Percentiles rank a stretch among this genome's conserved stretches.
phyloP scores from a whole-genome alignment of 2,113 vertebrate species.

The Picathartes gymnocephalus region DNA sequence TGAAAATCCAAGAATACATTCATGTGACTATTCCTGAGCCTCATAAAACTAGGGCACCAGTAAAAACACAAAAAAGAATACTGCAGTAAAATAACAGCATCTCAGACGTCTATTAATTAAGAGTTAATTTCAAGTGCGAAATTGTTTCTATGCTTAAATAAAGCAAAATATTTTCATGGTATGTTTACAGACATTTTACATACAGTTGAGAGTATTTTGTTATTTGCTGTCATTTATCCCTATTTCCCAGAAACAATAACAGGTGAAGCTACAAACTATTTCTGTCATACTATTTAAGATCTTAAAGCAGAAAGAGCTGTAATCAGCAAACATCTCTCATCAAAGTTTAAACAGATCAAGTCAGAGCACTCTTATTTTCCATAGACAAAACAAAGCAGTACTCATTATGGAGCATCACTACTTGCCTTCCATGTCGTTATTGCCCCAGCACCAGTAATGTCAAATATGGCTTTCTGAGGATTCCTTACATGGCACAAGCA shows the following conservation, averaged over 20 bases:
- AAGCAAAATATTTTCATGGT: neutral
- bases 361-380: neutral
- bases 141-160: neutral
- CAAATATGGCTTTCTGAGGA: neutral
- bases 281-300: neutral
- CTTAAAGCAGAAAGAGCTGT: neutral
- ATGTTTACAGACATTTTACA: neutral
- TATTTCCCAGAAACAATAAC: neutral
- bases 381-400: neutral
- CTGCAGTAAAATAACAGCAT: neutral
- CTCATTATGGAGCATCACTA: neutral
- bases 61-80: slow-evolving; percentile 33
- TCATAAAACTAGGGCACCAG: slow-evolving; percentile 56
- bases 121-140: neutral
- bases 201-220: neutral
- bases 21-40: slow-evolving; percentile 55
- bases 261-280: neutral
- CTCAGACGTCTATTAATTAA: neutral
- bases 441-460: neutral
- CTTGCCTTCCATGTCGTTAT: neutral
- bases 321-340: neutral
- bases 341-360: neutral
- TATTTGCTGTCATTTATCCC: neutral
- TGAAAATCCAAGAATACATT: slow-evolving; percentile 55
- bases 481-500: neutral